Base-by-base conservation (phyloP, 2,888 invertebrate genomes). In the Ctena decussata region DNA sequence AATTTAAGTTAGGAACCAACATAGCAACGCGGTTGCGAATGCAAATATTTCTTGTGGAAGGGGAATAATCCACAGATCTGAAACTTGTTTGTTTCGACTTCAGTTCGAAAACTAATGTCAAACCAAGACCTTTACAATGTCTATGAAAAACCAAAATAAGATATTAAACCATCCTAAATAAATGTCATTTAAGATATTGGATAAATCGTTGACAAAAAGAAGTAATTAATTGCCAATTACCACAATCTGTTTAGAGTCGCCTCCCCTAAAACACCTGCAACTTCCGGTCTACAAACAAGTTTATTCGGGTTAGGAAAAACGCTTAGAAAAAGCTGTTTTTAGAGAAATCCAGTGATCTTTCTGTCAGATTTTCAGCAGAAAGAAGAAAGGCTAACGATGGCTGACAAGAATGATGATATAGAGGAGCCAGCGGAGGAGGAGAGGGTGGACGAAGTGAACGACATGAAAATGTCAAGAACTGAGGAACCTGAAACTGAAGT, bases 391-490 rank as follows among this genome's bases (percentile, higher is more conserved):
- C n/a, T n/a, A n/a, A n/a, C n/a, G 37, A 86, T 86, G 85, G 70
- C 86, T 53, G 82, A 88, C 3, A 82, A 86, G 24, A 84, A 84
- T 35, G 74, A 79, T 15, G 77, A 77, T 11, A 74, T 82, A 8
- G 70, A 39, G 12, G 86, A 84, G 39, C 82, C 77, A 24, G 80
- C 83, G 27, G 81, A 79, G 27, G 86, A 84, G 24, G 77, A 81
- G 24, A 49, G 60, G 5, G 65, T 90, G 6, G 83, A 88, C 15
- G 89, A 89, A 72, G 88, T 89, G 0, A 84, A 91, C 46, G 85
- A 89, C 24, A 75, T 93, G 39, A 89, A 83, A 77, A 94, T 94
- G 84, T 93, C 93, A 11, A 82, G 94, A 41, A 92, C 93, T 32
- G 89, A 89, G 44, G 89, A 91, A 76, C 89, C 89, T 44, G 93